Evolutionary conservation across 1,140 invertebrate species (phyloP).

Genomic region (Anadara kagoshimensis): DNA sequence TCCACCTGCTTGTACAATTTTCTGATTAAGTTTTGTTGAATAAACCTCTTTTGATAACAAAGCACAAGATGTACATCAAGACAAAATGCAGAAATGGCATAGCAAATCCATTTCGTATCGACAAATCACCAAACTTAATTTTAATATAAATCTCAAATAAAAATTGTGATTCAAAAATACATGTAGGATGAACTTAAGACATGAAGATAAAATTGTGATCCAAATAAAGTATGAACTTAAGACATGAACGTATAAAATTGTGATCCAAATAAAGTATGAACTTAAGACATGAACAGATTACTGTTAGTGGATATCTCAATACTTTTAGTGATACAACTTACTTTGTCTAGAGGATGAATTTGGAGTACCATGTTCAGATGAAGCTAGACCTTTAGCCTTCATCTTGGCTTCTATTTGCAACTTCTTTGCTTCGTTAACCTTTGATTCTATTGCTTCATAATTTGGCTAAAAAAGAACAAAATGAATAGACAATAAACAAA

Average conservation of each 20-base stretch:
- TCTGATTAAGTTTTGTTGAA: too few relatives aligned
- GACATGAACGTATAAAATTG: too few relatives aligned
- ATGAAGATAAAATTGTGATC: too few relatives aligned
- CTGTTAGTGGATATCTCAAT: not conserved
- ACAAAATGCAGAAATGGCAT: not conserved
- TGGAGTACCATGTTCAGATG: constrained; percentile 65
- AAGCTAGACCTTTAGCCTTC: constrained; percentile 75
- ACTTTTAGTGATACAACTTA: constrained; percentile 35
- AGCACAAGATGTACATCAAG: too few relatives aligned
- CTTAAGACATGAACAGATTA: not conserved
- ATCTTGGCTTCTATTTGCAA: constrained; percentile 85
- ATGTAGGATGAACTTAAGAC: too few relatives aligned
- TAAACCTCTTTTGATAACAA: too few relatives aligned
- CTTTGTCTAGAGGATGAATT: constrained; percentile 64
- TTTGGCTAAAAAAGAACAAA: constrained; percentile 77
- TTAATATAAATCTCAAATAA: too few relatives aligned
- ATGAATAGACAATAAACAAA: not conserved
- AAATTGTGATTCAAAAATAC: too few relatives aligned
- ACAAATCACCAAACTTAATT: too few relatives aligned
- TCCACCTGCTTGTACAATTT: too few relatives aligned
- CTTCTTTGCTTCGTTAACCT: constrained; percentile 83
- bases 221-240: too few relatives aligned
- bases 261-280: not conserved
- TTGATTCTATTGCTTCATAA: constrained; percentile 83
- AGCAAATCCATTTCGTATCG: not conserved